Base-by-base conservation (phyloP, 2,888 invertebrate species). In the Campopleginae sp. region DNA sequence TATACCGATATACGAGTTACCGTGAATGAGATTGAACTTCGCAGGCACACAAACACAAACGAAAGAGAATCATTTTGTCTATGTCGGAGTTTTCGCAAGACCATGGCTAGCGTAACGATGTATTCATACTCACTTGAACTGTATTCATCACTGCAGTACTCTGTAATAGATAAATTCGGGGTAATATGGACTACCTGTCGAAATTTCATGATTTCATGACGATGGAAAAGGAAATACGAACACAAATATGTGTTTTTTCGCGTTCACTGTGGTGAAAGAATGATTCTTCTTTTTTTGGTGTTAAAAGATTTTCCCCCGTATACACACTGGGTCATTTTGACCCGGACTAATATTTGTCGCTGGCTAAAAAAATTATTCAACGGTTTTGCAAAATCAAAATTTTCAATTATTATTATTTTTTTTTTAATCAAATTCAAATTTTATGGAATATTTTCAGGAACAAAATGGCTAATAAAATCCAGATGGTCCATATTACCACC, bases 61-160 rank as follows among this genome's bases (percentile, higher is more conserved):
- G 51, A 14, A 33, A 54, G 51, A 63, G 70, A 80, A 83, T 75
- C 23, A 70, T 66, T 71, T 23, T 65, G 76, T 65, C 58, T 58
- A 42, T 58, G 51, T 65, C 58, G 23, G 72, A 65, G 71, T 54
- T 65, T 70, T 71, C 63, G 70, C 61, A 38, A 71, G 83, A 82
- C 61, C 85, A 84, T 80, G 86, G 86, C 82, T 87, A 87, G 82
- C 87, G 87, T 88, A 89, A 87, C 87, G 84, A 75, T 71, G 61
- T 42, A 42, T 63, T 79, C 71, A 54, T 54, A 19, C 48, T 66
- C 17, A 27, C 48, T 27, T 51, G 42, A n/a, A 17, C 31, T 61
- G 54, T 48, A 61, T 65, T 78, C 48, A 79, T 75, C 48, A 78
- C 75, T 54, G 42, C 46, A 38, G 63, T 44, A 44, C n/a, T n/a